Evolutionary conservation across 2,888 invertebrate species (phyloP), one percentile per base, ranked within the genome.

Genomic region (Eupithecia subfuscata): DNA sequence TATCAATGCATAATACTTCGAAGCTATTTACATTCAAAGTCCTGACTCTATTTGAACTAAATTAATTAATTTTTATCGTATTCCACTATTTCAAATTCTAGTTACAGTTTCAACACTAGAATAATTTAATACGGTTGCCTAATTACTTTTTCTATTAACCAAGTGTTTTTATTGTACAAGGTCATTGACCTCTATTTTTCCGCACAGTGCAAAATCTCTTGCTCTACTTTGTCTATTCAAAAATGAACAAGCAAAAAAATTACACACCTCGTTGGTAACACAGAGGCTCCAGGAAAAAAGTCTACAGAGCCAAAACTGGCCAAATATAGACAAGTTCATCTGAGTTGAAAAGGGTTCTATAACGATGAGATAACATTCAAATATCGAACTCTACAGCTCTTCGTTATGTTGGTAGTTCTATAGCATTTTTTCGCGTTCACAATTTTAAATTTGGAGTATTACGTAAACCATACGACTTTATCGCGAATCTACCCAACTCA

Each of bases 21-120:
- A 77, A 80, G 77, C 65, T 75, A 74, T 77, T 75, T 79, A 43
- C 52, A 76, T 79, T 74, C 79, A 78, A 80, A 78, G 77, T 79
- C 75, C 74, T 75, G 16, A 9, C 68, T 22, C n/a, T 43, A 68
- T 43, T 43, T 43, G 22, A 45, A 48, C 45, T 22, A 69, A 69
- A 69, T 25, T 60, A 60, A 45, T 69, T 69, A 68, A 37, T 52
- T 69, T 69, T 48, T 69, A 69, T 69, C 69, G 45, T 45, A 69
- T 69, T 69, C 69, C 9, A 69, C 25, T 69, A 34, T 34, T 69
- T 69, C 16, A 64, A 43, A 68, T 69, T 43, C 25, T 52, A 25
- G 4, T 64, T 16, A 22, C 69, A 37, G 8, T 64, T 22, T 34
- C 69, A 43, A 68, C 16, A 43, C 9, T 34, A 9, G 68, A 43